Base-by-base conservation (phyloP, 2,888 invertebrate species). In the Drosophila nigricruria region DNA sequence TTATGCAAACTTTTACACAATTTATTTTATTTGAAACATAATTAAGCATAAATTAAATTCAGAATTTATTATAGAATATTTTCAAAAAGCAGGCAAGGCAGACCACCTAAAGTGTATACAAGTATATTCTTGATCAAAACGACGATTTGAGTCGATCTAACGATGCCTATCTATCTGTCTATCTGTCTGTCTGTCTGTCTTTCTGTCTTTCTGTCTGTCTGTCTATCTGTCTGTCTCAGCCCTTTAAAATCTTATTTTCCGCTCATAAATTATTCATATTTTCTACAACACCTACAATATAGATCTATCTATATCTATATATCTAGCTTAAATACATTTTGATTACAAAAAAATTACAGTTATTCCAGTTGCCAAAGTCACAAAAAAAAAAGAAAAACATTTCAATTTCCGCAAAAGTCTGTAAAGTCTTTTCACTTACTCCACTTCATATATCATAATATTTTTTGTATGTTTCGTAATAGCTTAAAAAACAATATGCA, bases 401-500 rank as follows among this genome's bases (percentile, higher is more conserved):
- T 42, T 56, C 56, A 56, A 56, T 56, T 56, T 56, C 56, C 42
- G 56, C 25, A 3, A 27, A 53, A 53, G 53, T 25, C 25, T 38
- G 36, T 5, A 14, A 53, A 25, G 25, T 6, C 32, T 50, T 1
- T 32, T 18, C 18, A 14, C 30, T 32, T 25, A 18, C 54, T 42
- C 30, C 30, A 43, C 20, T 42, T 40, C 47, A 58, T 20, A 42
- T 53, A 43, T 74, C 47, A 30, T 23, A 14, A 16, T 42, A 18
- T 38, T 23, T 32, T 47, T 23, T 47, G 3, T 20, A 20, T 42
- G 40, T 16, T 30, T 16, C 32, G 42, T 50, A 53, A 61, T 36
- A 43, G 73, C 52, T 45, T 18, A 20, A 38, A 66, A 18, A 45
- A 45, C 49, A 66, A 66, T 66, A 56, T 66, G 57, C 57, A 63